Evolutionary conservation across 2,888 invertebrate species (phyloP), one percentile per base, ranked within the genome.

Genomic region (Ectobius pallidus): DNA sequence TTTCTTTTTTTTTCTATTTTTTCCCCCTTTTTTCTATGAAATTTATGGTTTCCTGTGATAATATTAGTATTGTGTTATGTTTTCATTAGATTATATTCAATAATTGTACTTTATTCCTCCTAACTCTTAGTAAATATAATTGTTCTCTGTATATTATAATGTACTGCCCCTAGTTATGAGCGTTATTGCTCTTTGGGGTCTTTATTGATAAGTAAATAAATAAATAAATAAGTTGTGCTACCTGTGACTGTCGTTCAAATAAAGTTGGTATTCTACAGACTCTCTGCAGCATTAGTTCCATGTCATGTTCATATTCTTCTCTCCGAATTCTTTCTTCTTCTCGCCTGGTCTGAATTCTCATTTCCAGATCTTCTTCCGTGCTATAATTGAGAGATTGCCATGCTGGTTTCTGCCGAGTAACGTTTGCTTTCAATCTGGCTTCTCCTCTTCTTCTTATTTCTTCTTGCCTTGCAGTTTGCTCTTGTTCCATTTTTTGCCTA

Each of bases 231-330:
- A n/a, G n/a, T n/a, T n/a, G n/a, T n/a, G 7, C n/a, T 80, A 90
- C 90, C 73, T 89, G 88, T 58, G 90, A 89, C 79, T 89, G 89
- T 75, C 91, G 83, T 81, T 91, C 91, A 78, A 91, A 91, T 6
- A 91, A 85, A 78, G 91, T 88, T 0, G 91, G 91, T 77, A 91
- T 91, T 77, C 87, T 87, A 71, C 89, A 88, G 0, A 92, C 91
- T 76, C 91, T 85, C 25, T 89, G 88, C 75, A 90, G 84, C 91
- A 92, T 92, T 76, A 89, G 81, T 79, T 91, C 90, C 91, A 92
- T 92, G 78, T 90, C 88, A 74, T 90, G 86, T 1, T 87, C 86
- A 78, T 90, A 90, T 79, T 90, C 89, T 79, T 91, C 90, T 20
- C 87, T 86, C 74, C 90, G 85, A 80, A 91, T 86, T 77, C 87